phyloP scores from a whole-genome alignment of 2,797 vertebrate genomes.

The Fistularia commersonii region DNA sequence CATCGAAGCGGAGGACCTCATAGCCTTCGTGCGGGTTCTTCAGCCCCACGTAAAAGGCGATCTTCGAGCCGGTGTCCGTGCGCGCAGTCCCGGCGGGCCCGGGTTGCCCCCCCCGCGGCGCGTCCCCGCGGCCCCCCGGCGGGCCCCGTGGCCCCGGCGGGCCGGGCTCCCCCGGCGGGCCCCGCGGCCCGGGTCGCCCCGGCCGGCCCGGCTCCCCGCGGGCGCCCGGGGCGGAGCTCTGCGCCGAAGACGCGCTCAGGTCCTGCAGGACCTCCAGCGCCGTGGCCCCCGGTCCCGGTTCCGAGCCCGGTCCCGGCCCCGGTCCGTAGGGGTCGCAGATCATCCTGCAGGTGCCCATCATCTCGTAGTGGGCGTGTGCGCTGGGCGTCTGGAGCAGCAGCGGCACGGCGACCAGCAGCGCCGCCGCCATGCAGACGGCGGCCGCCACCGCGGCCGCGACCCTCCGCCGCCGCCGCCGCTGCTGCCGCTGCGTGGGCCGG shows the following conservation, averaged over 20 bases:
- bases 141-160: constrained; percentile 75
- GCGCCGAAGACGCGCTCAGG: constrained; percentile 76
- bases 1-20: constrained; percentile 89
- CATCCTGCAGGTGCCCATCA: constrained; percentile 93
- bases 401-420: constrained; percentile 80
- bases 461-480: constrained; percentile 79
- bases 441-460: constrained; percentile 75
- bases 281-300: constrained; percentile 72
- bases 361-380: constrained; percentile 85
- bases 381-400: constrained; percentile 79
- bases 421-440: constrained; percentile 80
- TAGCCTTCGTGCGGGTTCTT: constrained; percentile 93
- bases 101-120: constrained; percentile 72
- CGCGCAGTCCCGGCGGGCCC: constrained; percentile 68
- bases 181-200: constrained; percentile 84
- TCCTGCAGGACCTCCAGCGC: constrained; percentile 86
- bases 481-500: too few species aligned
- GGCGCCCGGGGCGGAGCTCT: constrained; percentile 81
- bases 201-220: constrained; percentile 84
- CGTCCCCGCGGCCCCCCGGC: constrained; percentile 68
- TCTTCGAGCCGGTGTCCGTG: constrained; percentile 76
- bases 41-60: constrained; percentile 91
- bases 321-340: constrained; percentile 88
- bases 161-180: constrained; percentile 83
- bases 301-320: too few species aligned